phyloP scores from a whole-genome alignment of 2,113 vertebrate species.

The Mustela nigripes region DNA sequence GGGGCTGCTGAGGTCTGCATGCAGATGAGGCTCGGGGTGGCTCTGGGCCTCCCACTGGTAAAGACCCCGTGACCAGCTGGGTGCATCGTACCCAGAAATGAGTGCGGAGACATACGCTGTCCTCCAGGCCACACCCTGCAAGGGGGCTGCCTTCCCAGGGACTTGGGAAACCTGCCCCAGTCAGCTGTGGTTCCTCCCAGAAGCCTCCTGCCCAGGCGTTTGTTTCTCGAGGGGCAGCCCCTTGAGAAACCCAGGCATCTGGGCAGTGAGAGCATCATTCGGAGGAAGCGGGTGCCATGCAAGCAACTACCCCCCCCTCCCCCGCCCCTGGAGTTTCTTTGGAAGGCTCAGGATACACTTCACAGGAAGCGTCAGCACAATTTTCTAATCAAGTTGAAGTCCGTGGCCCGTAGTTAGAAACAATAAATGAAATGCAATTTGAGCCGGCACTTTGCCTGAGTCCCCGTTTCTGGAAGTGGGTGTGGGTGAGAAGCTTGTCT shows the following conservation, averaged over 20 bases:
- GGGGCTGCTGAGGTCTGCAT: neutral
- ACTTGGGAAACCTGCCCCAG: neutral
- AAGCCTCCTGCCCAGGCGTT: neutral
- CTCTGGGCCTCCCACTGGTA: neutral
- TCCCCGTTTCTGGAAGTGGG: constrained; percentile 76
- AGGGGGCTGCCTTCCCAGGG: neutral
- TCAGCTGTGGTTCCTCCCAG: neutral
- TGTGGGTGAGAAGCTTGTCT: constrained; percentile 75
- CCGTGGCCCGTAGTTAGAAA: constrained; percentile 71
- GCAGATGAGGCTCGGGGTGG: neutral
- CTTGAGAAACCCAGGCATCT: neutral
- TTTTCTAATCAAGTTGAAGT: constrained; percentile 75
- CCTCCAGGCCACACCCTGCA: neutral
- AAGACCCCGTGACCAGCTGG: neutral
- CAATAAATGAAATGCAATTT: constrained; percentile 70
- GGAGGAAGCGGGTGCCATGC: neutral
- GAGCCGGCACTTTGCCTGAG: constrained; percentile 49
- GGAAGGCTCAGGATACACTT: neutral
- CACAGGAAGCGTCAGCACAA: constrained; percentile 25
- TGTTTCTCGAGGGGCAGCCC: neutral
- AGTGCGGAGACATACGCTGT: neutral
- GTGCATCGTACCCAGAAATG: neutral
- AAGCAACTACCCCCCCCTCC: neutral
- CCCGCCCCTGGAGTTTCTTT: neutral
- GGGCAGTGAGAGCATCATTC: neutral